Base-by-base conservation (phyloP, 2,113 vertebrate species). In the Nesogale talazaci region DNA sequence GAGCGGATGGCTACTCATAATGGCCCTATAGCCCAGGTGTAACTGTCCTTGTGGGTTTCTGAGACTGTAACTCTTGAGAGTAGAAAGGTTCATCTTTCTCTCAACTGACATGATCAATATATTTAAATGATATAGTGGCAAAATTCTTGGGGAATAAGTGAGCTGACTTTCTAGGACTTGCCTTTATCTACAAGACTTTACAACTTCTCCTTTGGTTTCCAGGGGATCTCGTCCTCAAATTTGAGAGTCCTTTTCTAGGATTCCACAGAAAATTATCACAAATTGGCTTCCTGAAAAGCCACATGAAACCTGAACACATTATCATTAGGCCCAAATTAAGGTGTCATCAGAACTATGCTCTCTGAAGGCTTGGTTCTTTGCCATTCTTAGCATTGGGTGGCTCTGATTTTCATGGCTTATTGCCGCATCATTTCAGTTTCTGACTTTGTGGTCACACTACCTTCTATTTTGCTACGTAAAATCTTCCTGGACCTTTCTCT, bases 81-180 rank as follows among this genome's bases (percentile, higher is more conserved):
- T 52, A 52, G 46, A 52, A 52, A 52, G 46, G 46, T 12, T 52
- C 46, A 52, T 52, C 46, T 52, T 52, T 52, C 46, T 52, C 46
- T 12, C 46, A 52, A 6, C 46, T 12, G 46, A 52, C 23, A 74
- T 36, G 29, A 78, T 59, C 9, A 11, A 74, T 87, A 67, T 42
- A 90, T 79, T 88, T 88, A 67, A 87, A 74, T 81, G 36, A 89
- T 34, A 74, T n/a, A n/a, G 36, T 59, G 42, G 6, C 16, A 31
- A 86, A 63, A 27, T 57, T 5, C 36, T 83, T 76, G 27, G 65
- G 6, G 69, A 70, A 63, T 20, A 40, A 36, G 75, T 20, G 36
- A 56, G 38, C 25, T 77, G n/a, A 70, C 14, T 22, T 27, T 86
- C 34, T 83, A 14, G 31, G 46, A 76, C 74, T 69, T 86, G 38